These are phyloP conservation scores for Zoanthus sociatus DNA, from an alignment of 92 coral and sea anemone species.

Conservation along the genomic window DNA sequence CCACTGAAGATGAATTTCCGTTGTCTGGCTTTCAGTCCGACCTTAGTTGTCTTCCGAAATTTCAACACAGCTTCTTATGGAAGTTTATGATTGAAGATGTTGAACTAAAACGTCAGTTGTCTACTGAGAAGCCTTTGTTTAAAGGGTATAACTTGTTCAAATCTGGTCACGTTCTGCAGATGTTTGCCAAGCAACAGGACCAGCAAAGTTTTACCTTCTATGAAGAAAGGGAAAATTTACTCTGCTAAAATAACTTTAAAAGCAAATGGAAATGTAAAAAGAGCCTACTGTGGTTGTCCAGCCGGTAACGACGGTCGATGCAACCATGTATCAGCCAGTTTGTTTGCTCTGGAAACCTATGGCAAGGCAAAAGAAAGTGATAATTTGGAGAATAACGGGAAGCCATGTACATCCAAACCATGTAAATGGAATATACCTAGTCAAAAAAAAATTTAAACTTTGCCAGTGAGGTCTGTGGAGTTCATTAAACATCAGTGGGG, in stretches of 20 bases:
- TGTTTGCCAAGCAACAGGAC: background rate
- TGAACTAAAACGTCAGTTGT: too few species aligned
- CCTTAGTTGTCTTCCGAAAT: too few species aligned
- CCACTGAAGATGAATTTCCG: too few species aligned
- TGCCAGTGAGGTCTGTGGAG: slow-evolving; percentile 14
- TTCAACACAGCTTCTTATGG: too few species aligned
- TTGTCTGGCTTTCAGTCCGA: too few species aligned
- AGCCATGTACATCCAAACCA: slow-evolving; percentile 28
- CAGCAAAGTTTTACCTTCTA: background rate
- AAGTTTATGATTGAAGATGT: too few species aligned
- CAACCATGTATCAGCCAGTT: slow-evolving; percentile 18
- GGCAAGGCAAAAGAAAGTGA: slow-evolving; percentile 14
- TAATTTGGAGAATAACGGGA: background rate
- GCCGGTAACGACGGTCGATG: slow-evolving; percentile 25
- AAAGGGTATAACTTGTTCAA: background rate
- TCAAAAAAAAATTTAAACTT: slow-evolving; percentile 1
- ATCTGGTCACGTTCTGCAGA: background rate
- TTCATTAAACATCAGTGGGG: slow-evolving; percentile 36
- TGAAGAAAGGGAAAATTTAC: background rate
- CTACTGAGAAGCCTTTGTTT: background rate
- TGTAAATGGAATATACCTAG: slow-evolving; percentile 12
- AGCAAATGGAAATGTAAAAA: slow-evolving; percentile 9
- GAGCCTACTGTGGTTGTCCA: slow-evolving; percentile 28
- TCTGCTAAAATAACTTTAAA: slow-evolving; percentile 1
- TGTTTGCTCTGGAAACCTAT: slow-evolving; percentile 27